These are phyloP conservation scores for Corythucha ciliata DNA, from an alignment of 2,888 invertebrate species.

Conservation along the genomic window DNA sequence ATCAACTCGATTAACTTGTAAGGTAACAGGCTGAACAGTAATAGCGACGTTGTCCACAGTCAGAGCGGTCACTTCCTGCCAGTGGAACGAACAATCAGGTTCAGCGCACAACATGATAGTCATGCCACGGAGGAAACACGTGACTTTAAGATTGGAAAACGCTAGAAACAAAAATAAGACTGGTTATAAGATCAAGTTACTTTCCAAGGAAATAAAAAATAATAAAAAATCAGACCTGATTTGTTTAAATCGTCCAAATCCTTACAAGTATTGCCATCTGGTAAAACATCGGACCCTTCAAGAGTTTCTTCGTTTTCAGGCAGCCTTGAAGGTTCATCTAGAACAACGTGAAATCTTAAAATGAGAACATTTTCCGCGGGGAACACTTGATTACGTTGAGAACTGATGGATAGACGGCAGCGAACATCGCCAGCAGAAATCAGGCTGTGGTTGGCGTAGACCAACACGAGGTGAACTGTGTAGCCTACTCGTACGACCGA, in stretches of 20 bases:
- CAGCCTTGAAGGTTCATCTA: neutral
- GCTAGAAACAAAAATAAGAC: constrained; percentile 11
- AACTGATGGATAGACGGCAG: constrained; percentile 47
- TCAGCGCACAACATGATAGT: constrained; percentile 43
- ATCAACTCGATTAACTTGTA: no score
- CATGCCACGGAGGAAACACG: constrained; percentile 44
- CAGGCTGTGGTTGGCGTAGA: constrained; percentile 58
- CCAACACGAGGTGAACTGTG: constrained; percentile 46
- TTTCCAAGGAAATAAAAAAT: no score
- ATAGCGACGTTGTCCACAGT: constrained; percentile 42
- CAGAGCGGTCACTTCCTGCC: constrained; percentile 45
- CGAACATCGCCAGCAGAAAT: constrained; percentile 74
- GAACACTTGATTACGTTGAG: constrained; percentile 6
- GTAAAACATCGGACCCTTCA: neutral
- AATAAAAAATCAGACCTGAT: no score
- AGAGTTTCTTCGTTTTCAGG: neutral
- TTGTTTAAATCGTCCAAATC: no score
- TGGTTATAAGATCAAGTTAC: neutral
- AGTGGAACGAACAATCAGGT: constrained; percentile 44
- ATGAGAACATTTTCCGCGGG: neutral
- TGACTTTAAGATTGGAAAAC: constrained; percentile 33
- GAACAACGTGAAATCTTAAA: constrained; percentile 1
- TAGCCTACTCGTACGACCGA: constrained; percentile 46
- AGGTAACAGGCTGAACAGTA: constrained; percentile 33
- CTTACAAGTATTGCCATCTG: no score